These are phyloP conservation scores for Scaptomyza caliginosa DNA, from an alignment of 2,888 invertebrate genomes.

Conservation along the genomic window DNA sequence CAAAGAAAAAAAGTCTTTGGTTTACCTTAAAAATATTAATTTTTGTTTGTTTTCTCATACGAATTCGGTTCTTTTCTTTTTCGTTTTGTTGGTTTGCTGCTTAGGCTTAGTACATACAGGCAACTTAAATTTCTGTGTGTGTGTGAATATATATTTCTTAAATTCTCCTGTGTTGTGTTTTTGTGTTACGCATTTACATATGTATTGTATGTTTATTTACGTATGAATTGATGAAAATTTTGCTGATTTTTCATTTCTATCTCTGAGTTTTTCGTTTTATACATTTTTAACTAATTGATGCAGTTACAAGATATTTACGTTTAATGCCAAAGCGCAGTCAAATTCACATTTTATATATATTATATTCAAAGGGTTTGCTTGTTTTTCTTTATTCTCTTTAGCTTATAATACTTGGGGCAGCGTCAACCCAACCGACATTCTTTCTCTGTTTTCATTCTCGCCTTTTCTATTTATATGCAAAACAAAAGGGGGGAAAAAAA, in stretches of 20 bases:
- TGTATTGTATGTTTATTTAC: constrained; percentile 53
- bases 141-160: not conserved
- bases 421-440: constrained; percentile 8
- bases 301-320: constrained; percentile 15
- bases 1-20: constrained; percentile 84
- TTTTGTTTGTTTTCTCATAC: constrained; percentile 20
- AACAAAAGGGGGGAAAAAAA: constrained; percentile 7
- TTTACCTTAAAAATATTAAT: constrained; percentile 81
- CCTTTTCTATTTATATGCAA: constrained; percentile 1
- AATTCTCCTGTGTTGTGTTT: constrained; percentile 27
- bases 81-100: constrained; percentile 14
- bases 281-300: constrained; percentile 18
- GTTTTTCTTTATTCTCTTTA: not conserved
- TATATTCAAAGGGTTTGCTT: not conserved
- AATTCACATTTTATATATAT: constrained; percentile 18
- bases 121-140: constrained; percentile 59
- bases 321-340: constrained; percentile 35
- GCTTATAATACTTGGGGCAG: constrained; percentile 5
- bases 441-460: not conserved
- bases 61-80: constrained; percentile 12
- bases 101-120: constrained; percentile 70
- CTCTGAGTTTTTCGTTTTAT: constrained; percentile 13
- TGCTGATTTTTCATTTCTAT: constrained; percentile 21
- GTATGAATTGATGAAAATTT: constrained; percentile 61
- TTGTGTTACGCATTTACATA: constrained; percentile 58